Evolutionary conservation across 2,888 invertebrate genomes (phyloP).

Genomic region (Bursaphelenchus okinawaensis): DNA sequence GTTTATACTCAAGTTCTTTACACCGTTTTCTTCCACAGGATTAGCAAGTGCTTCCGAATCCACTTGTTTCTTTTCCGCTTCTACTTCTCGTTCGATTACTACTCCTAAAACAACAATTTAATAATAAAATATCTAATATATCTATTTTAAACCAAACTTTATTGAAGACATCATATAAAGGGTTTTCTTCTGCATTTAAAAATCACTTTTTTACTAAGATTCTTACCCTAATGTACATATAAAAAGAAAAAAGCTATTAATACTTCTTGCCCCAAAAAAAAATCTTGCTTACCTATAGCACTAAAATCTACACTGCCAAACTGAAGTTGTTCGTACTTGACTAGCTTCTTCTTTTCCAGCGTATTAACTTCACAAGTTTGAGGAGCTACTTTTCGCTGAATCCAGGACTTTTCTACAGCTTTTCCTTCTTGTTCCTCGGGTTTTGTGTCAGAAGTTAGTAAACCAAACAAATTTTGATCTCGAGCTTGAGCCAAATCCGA

Average conservation of each 20-base stretch:
- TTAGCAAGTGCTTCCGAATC: not conserved
- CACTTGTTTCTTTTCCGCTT: not conserved
- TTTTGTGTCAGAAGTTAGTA: constrained; percentile 4
- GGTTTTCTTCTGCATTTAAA: too few species aligned
- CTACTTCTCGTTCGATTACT: not conserved
- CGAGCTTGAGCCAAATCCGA: constrained; percentile 1
- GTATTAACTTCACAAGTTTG: constrained; percentile 24
- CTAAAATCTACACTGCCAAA: not conserved
- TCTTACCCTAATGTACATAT: constrained; percentile 1
- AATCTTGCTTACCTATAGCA: not conserved
- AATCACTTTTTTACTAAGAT: constrained; percentile 5
- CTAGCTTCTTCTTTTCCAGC: constrained; percentile 18
- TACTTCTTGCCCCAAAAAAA: not conserved
- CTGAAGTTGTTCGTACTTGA: constrained; percentile 29
- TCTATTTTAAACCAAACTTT: too few species aligned
- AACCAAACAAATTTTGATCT: constrained; percentile 17
- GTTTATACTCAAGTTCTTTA: not conserved
- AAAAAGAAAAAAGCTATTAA: not conserved
- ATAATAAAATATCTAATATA: too few species aligned
- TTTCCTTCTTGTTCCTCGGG: constrained; percentile 16
- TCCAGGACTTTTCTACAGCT: constrained; percentile 23
- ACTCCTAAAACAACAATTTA: too few species aligned
- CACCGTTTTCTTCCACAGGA: not conserved
- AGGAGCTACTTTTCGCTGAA: constrained; percentile 32
- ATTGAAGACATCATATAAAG: too few species aligned